Base-by-base conservation (phyloP, 2,113 vertebrate genomes). In the Calypte anna region DNA sequence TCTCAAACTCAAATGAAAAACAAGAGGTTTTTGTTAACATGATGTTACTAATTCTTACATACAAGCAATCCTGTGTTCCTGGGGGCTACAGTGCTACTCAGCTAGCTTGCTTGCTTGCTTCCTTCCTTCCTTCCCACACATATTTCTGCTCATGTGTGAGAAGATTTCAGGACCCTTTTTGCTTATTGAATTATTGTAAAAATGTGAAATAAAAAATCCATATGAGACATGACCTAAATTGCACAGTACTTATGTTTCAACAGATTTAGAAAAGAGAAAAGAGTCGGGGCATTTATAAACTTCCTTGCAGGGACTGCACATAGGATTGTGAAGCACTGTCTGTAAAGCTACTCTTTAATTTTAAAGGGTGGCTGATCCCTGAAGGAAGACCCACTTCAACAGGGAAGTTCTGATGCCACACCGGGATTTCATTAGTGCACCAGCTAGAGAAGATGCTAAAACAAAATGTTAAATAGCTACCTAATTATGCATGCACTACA, bases 391-490 rank as follows among this genome's bases (percentile, higher is more conserved):
- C 62, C 89, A 76, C 82, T 94, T 97, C 86, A 92, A 25, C n/a
- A 14, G 58, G 75, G 91, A 88, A 83, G 86, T 83, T 91, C 67
- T 92, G 88, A 94, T 95, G 91, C 93, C 94, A 93, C 80, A 63
- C 79, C 43, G 33, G 93, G 91, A 96, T 88, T 94, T 94, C 95
- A 94, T 93, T 95, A 96, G 77, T 33, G 59, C 88, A 72, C 77
- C 5, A 2, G 61, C 92, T 82, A 72, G 73, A 66, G 93, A 92
- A 91, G 67, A 83, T 81, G 93, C 86, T 93, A 73, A 94, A 97
- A 92, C 59, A 79, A 94, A 96, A 96, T 78, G 77, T 94, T 94
- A 96, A 97, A 94, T 96, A 97, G 94, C 91, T 95, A 58, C 48
- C 69, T 93, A 96, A 92, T 97, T 96, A 95, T 84, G 62, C 88